phyloP scores from a whole-genome alignment of 2,797 vertebrate genomes.

The Geotrypetes seraphini region DNA sequence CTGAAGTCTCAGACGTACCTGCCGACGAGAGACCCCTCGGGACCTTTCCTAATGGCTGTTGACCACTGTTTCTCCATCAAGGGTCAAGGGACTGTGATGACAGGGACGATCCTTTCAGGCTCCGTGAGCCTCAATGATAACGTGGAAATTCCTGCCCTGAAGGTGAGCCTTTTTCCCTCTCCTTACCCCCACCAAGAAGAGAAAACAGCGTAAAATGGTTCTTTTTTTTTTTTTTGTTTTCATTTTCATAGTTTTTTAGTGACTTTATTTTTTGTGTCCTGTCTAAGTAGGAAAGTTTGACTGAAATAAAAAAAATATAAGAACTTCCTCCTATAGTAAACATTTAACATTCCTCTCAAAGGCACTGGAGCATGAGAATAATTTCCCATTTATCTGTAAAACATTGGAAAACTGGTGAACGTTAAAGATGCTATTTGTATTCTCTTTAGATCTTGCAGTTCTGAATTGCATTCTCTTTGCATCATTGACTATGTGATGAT shows the following conservation, averaged over 20 bases:
- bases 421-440: too few species aligned
- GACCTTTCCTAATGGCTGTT: slow-evolving; percentile 87
- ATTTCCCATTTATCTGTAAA: too few species aligned
- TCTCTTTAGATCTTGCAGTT: too few species aligned
- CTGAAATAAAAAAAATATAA: background rate
- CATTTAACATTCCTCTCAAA: too few species aligned
- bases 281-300: background rate
- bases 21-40: slow-evolving; percentile 78
- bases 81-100: slow-evolving; percentile 96
- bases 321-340: too few species aligned
- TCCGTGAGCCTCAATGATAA: slow-evolving; percentile 80
- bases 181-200: background rate
- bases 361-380: too few species aligned
- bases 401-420: too few species aligned
- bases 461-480: too few species aligned
- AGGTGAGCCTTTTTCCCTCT: slow-evolving; percentile 60
- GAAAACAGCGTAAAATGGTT: background rate
- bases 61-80: slow-evolving; percentile 98
- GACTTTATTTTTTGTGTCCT: background rate
- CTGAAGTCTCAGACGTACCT: slow-evolving; percentile 83
- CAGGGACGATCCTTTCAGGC: slow-evolving; percentile 91
- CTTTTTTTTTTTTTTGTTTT: background rate
- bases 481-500: too few species aligned
- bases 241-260: background rate
- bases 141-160: slow-evolving; percentile 90